phyloP scores from a whole-genome alignment of 37 sponge, comb jelly and placozoan species.

The Spongilla lacustris region DNA sequence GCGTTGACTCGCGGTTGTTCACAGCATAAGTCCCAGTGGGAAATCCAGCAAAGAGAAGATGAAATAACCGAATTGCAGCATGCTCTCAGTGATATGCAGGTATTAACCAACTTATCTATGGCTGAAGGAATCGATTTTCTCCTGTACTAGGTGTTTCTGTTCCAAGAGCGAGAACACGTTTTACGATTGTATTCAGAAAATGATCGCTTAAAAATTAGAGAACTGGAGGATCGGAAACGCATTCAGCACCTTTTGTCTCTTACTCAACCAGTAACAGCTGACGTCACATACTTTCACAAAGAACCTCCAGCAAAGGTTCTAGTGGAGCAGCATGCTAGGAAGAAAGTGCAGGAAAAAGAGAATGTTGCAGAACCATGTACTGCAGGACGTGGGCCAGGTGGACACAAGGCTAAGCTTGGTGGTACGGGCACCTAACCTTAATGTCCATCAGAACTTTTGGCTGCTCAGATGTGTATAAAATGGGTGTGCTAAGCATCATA shows the following conservation, averaged over 20 bases:
- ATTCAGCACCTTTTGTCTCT: constrained; percentile 96
- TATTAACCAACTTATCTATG: background rate
- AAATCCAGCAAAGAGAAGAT: constrained; percentile 91
- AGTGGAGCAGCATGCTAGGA: constrained; percentile 28
- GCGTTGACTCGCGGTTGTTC: background rate
- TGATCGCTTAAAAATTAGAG: constrained; percentile 93
- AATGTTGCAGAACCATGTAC: background rate
- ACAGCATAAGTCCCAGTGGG: constrained; percentile 90
- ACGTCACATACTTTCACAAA: constrained; percentile 81
- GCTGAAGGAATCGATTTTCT: background rate
- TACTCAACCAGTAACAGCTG: constrained; percentile 46
- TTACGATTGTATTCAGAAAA: constrained; percentile 96
- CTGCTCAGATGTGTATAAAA: no score
- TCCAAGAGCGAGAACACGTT: constrained; percentile 97
- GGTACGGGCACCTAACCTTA: background rate
- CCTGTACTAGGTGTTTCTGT: constrained; percentile 81
- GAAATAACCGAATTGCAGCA: constrained; percentile 95
- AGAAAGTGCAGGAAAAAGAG: background rate
- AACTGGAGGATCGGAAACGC: constrained; percentile 90
- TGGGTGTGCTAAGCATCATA: no score
- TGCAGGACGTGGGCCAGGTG: background rate
- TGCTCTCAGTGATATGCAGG: constrained; percentile 99
- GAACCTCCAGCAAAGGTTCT: constrained; percentile 69
- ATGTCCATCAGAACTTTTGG: no score
- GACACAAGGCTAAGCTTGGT: background rate